Evolutionary conservation across 2,888 invertebrate genomes (phyloP), one percentile per base, ranked within the genome.

Genomic region (Stramonita haemastoma): DNA sequence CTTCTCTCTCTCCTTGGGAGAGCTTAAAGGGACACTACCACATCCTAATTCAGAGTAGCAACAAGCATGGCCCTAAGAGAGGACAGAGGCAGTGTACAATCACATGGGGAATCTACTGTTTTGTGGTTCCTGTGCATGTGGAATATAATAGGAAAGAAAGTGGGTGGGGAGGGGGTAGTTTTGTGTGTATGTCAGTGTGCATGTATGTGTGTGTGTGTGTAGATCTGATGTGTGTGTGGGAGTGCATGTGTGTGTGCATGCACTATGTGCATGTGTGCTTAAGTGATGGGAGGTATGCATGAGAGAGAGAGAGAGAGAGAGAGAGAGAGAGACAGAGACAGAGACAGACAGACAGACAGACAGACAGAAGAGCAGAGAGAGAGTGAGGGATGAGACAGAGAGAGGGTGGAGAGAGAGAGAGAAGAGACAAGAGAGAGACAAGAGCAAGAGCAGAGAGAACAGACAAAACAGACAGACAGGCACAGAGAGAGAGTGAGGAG

Each of bases 21-120:
- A 56, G 34, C 22, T 34, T 5, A 2, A 1, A 32, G 26, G 5
- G 87, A 32, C 87, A 56, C 81, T 56, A 17, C 87, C 57, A 79
- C 87, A 81, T 87, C 87, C 81, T 81, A 81, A 32, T 56, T 81
- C 87, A 81, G 87, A 81, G 81, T 26, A 36, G 36, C 36, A 83
- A 6, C 46, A 46, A 46, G 46, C 46, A 46, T 5, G 46, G 4
- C 46, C 2, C 8, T 8, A 5, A 46, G 36, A 26, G 22, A 6
- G 79, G 29, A 32, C 2, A n/a, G 26, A 26, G 73, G 26, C 19
- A 26, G 46, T 46, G 4, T 46, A 46, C 46, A 46, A 46, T 46
- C 46, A 8, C 2, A 5, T 2, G 46, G 8, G 46, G 46, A 46
- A 46, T 46, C 46, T 46, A 46, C 46, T 46, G 46, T 46, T n/a